Percentiles rank a stretch among this genome's conserved stretches.
Evolutionary conservation across 2,888 invertebrate species (phyloP).

Genomic region (Tinea pellionella): DNA sequence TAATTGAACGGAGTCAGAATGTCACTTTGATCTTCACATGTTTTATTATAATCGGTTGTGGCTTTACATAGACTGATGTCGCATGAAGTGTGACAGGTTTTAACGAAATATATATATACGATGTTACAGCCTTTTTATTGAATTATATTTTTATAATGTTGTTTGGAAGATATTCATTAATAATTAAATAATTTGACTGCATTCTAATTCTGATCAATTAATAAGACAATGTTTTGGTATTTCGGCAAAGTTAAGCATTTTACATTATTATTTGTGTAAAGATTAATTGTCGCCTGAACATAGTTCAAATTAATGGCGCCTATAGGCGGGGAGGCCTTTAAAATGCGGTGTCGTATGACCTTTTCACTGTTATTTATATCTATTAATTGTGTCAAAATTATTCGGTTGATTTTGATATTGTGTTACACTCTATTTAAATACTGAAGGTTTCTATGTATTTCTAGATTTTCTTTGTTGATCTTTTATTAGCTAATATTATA

Average conservation of each 20-base stretch:
- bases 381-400: not conserved
- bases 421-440: not conserved
- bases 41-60: not conserved
- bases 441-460: too few relatives aligned
- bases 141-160: not conserved
- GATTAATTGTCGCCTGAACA: not conserved
- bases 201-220: not conserved
- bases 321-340: not conserved
- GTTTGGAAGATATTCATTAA: too few relatives aligned
- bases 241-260: slow-evolving; percentile 45
- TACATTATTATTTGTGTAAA: slow-evolving; percentile 12
- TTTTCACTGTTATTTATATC: not conserved
- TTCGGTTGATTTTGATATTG: not conserved
- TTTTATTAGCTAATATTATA: not conserved
- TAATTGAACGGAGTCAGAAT: not conserved
- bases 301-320: not conserved
- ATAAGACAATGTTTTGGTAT: slow-evolving; percentile 32
- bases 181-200: not conserved
- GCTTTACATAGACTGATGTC: not conserved
- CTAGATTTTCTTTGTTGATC: not conserved
- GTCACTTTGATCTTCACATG: not conserved
- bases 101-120: not conserved
- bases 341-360: not conserved
- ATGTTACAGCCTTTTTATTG: not conserved
- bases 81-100: not conserved